Conservation (phyloP, 2,113 vertebrate species). For the Procapra przewalskii region DNA sequence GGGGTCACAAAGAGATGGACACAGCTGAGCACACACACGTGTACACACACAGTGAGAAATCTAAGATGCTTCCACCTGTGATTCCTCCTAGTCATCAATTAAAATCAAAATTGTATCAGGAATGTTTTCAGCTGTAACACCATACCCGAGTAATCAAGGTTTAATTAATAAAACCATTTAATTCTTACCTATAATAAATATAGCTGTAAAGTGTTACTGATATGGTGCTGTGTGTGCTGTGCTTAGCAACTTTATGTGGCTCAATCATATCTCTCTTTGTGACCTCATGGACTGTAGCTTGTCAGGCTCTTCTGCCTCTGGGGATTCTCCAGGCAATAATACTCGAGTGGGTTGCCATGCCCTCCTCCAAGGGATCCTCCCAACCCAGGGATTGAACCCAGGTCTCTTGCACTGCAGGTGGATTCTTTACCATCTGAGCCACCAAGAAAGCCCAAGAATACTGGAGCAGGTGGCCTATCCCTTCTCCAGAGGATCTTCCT, state of each 20-base stretch:
- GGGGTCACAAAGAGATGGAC: background rate
- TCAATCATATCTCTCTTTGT: background rate
- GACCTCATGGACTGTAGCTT: background rate
- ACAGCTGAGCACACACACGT: background rate
- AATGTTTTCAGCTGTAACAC: background rate
- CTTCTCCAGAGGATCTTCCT: background rate
- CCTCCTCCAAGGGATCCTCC: background rate
- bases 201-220: background rate
- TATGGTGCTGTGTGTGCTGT: background rate
- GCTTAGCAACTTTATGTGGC: background rate
- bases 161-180: slow-evolving; percentile 1
- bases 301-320: background rate
- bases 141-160: background rate
- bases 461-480: background rate
- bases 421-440: background rate
- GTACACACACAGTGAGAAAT: background rate
- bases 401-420: background rate
- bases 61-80: background rate
- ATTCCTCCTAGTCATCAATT: background rate
- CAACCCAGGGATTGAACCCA: background rate
- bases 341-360: background rate
- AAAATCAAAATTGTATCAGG: background rate
- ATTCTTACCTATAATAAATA: background rate
- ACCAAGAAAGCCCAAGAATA: background rate
- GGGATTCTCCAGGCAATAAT: background rate